Evolutionary conservation across 2,797 vertebrate genomes (phyloP), one percentile per base, ranked within the genome.

Genomic region (Fringilla coelebs): DNA sequence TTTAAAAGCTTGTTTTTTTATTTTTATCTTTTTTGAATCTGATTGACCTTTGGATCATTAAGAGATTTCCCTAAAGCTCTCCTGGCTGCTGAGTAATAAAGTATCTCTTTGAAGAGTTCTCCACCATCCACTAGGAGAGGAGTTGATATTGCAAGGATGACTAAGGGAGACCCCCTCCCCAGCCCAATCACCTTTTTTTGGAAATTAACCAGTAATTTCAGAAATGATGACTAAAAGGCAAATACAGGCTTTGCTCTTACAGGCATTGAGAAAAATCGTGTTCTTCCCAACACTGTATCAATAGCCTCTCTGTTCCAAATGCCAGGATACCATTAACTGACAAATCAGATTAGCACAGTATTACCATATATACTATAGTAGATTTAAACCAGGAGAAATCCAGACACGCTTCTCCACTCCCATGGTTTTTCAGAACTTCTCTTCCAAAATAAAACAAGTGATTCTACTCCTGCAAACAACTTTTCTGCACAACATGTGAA

Each of bases 311-410:
- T 74, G 17, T 24, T 86, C 31, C 57, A 77, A 88, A 83, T 36
- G 7, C 48, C 60, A 82, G 76, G 46, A 82, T 21, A 70, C 18
- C 17, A 65, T 25, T 48, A 80, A 38, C 7, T 62, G 31, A 63
- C 60, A 79, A 76, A 61, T 65, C 38, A 72, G n/a, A 65, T 65
- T 48, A 79, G 60, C 29, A 68, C 11, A 16, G 34, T 21, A 78
- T 40, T 52, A 65, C 8, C 16, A 3, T 17, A 28, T 1, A 2
- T 26, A 20, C 60, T 61, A 58, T 5, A 43, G 26, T 0, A 3
- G 17, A 18, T 71, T 80, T 88, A 88, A 94, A 66, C 55, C 2
- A 4, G 19, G 22, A 77, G 46, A 70, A 76, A 83, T 40, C 38
- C 67, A 46, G 31, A 79, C 14, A 38, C 17, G 21, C 19, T 65